phyloP scores from a whole-genome alignment of 2,888 invertebrate genomes.

The Sesia bembeciformis region DNA sequence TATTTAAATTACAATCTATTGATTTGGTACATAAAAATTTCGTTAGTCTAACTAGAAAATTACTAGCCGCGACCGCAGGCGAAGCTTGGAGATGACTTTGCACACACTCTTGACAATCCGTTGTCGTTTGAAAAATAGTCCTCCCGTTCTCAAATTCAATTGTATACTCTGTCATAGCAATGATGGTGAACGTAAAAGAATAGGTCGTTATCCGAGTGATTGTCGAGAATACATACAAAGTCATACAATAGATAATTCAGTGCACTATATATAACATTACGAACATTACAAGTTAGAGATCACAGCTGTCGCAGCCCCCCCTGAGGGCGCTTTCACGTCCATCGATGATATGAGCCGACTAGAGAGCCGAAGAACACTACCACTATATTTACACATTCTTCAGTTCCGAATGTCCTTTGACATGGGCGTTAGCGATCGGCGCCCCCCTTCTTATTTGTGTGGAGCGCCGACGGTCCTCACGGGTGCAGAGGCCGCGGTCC shows the following conservation, averaged over 20 bases:
- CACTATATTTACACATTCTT: constrained; percentile 58
- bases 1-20: constrained; percentile 64
- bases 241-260: constrained; percentile 24
- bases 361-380: constrained; percentile 53
- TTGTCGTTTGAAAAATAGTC: no score
- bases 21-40: constrained; percentile 72
- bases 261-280: constrained; percentile 52
- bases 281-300: constrained; percentile 68
- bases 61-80: constrained; percentile 39
- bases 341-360: constrained; percentile 69
- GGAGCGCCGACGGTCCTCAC: constrained; percentile 85
- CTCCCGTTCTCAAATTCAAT: no score
- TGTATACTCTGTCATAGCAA: no score
- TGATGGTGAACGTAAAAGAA: no score
- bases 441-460: constrained; percentile 78
- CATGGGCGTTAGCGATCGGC: constrained; percentile 69
- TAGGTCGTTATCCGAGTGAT: no score
- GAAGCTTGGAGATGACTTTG: constrained; percentile 8
- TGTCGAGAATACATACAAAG: neutral
- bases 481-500: constrained; percentile 81
- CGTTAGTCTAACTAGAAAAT: constrained; percentile 67
- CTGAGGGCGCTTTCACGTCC: constrained; percentile 40
- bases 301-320: constrained; percentile 61
- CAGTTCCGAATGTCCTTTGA: constrained; percentile 59
- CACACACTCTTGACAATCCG: neutral